Evolutionary conservation across 2,113 vertebrate genomes (phyloP).

Genomic region (Tetraodon nigroviridis): DNA sequence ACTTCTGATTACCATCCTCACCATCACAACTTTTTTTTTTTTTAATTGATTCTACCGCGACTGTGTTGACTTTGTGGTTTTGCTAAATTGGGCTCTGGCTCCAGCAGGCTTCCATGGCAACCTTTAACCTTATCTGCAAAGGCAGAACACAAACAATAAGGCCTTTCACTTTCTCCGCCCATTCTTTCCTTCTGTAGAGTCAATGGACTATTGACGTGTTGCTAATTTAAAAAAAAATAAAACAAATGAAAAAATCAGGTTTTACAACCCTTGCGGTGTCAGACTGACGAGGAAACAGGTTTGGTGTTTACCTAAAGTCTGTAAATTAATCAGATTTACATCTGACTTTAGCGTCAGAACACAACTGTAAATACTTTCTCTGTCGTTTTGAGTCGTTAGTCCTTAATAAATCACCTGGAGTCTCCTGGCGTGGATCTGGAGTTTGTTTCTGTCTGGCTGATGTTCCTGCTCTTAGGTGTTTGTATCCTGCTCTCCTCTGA

Average conservation of each 20-base stretch:
- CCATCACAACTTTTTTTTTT: conserved; percentile 78
- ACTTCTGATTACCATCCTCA: conserved; percentile 78
- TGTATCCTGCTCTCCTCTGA: too few species aligned
- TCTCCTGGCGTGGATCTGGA: too few species aligned
- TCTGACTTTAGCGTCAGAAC: neutral
- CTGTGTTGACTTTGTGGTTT: conserved; percentile 97
- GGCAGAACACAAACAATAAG: conserved; percentile 82
- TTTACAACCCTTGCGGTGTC: too few species aligned
- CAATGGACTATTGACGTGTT: conserved; percentile 38
- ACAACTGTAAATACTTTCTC: too few species aligned
- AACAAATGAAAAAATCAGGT: neutral
- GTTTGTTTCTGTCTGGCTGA: too few species aligned
- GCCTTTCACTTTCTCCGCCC: conserved; percentile 77
- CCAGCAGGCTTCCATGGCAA: conserved; percentile 87
- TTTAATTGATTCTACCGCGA: conserved; percentile 32
- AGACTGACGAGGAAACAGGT: too few species aligned
- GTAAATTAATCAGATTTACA: neutral
- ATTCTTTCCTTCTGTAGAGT: conserved; percentile 65
- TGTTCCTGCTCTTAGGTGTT: too few species aligned
- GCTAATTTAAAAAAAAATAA: neutral
- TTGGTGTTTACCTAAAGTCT: too few species aligned
- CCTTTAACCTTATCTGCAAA: conserved; percentile 88
- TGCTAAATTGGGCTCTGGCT: conserved; percentile 93
- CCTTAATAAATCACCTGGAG: too few species aligned
- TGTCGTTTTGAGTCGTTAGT: too few species aligned